Evolutionary conservation across 2,113 vertebrate species (phyloP).

Genomic region (Tragelaphus buxtoni): DNA sequence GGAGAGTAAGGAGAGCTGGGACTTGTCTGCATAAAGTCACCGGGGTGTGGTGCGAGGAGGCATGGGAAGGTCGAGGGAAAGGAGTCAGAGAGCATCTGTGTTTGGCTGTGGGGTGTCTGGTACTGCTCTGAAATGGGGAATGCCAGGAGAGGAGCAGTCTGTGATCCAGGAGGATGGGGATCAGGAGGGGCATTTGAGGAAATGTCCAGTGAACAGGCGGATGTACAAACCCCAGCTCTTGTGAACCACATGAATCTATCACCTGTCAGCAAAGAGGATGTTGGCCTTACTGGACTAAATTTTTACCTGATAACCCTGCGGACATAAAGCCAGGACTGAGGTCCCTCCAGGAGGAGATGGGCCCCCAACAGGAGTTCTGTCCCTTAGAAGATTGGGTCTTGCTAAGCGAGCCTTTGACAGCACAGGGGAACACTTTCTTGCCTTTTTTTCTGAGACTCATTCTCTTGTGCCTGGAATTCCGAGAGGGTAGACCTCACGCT

Average conservation of each 20-base stretch:
- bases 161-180: background rate
- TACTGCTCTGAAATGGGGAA: background rate
- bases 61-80: background rate
- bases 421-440: too few species aligned
- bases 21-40: too few species aligned
- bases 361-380: background rate
- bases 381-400: background rate
- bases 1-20: background rate
- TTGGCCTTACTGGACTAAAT: background rate
- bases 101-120: background rate
- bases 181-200: background rate
- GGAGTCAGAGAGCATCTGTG: background rate
- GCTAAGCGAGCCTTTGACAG: background rate
- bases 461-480: background rate
- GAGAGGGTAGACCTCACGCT: background rate
- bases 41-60: background rate
- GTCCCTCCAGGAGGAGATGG: background rate
- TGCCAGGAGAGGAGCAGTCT: background rate
- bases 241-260: fast-evolving
- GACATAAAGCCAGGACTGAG: background rate
- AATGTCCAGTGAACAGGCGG: background rate
- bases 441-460: background rate
- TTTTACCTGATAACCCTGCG: background rate
- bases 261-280: background rate
- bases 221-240: background rate